Base-by-base conservation (phyloP, 2,797 vertebrate species). In the Sebastiscus albofasciatus region DNA sequence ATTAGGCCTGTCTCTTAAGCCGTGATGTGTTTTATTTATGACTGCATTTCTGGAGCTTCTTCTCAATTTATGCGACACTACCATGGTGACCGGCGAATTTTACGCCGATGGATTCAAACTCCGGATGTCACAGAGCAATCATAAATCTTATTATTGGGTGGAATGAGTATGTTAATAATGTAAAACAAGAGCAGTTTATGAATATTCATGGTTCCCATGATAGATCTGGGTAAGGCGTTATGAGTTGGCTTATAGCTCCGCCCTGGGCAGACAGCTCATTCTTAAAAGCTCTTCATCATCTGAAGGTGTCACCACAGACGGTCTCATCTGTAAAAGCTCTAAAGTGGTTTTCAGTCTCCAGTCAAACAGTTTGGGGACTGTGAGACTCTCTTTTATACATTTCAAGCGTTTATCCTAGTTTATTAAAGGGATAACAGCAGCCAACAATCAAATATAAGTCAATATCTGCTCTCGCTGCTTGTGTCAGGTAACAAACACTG, bases 81-180 rank as follows among this genome's bases (percentile, higher is more conserved):
- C 87, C 83, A 62, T 42, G 81, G 83, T 60, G 83, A 91, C 84
- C 36, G 54, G 58, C 31, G 16, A 59, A 64, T 87, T 75, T 62
- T 68, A 61, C 26, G 24, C 75, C 7, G 16, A 77, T 31, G 81
- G 29, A 77, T 80, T 87, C 70, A 54, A 85, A 86, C 36, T 71
- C 46, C 2, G 76, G 68, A 68, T 71, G 81, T 86, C 83, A 80
- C 65, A 4, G 80, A 83, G 84, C 31, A 70, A 80, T 87, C 89
- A 61, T 92, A 80, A 91, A 93, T 90, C 88, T 88, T 79, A 80
- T 84, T 79, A 80, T 84, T 69, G 83, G 74, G 69, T 62, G 81
- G 80, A 90, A 92, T 74, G 69, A 87, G 83, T n/a, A 27, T 82
- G 81, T 92, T 92, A 89, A 91, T 87, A 90, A 94, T 93, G 87